Evolutionary conservation across 2,888 invertebrate species (phyloP), one percentile per base, ranked within the genome.

Genomic region (Buathra laborator): DNA sequence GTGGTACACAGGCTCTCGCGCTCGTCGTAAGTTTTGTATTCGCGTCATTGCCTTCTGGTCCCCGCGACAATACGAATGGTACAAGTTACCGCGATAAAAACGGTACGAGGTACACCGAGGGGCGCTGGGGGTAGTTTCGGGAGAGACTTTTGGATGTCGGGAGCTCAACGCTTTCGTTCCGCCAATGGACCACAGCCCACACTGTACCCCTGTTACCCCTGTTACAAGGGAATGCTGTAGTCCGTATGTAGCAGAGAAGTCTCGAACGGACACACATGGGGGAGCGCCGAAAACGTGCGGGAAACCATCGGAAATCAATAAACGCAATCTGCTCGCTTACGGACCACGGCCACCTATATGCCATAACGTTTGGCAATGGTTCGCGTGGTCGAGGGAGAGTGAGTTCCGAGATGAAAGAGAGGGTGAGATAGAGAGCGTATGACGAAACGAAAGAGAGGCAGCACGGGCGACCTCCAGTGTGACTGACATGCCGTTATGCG

Each of bases 241-340:
- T 16, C 29, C 59, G 16, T 64, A 53, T 53, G 77, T n/a, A 14
- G 43, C 43, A 62, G 37, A 70, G 67, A 51, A 72, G 56, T 53
- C 59, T 56, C 64, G 66, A 59, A 51, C 66, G 68, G 66, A 81
- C 77, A 62, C 70, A 70, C 70, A 37, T 37, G 68, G 46, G 51
- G 44, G 53, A 67, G 77, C 68, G 74, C 32, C 68, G 77, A 46
- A 68, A 82, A 75, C 70, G 74, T 74, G 87, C 86, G 87, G 80
- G 32, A 86, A 85, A 88, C 88, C 89, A 90, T 90, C 83, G 90
- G 87, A 90, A 90, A 90, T 90, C 90, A 90, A 90, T 90, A 90
- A 81, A 88, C 88, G 87, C 88, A 89, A 90, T 89, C 88, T 89
- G 90, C 86, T 85, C 84, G 87, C 84, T 62, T 84, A 84, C 56